phyloP scores from a whole-genome alignment of 2,797 vertebrate genomes.

The Corythornis leucogaster region DNA sequence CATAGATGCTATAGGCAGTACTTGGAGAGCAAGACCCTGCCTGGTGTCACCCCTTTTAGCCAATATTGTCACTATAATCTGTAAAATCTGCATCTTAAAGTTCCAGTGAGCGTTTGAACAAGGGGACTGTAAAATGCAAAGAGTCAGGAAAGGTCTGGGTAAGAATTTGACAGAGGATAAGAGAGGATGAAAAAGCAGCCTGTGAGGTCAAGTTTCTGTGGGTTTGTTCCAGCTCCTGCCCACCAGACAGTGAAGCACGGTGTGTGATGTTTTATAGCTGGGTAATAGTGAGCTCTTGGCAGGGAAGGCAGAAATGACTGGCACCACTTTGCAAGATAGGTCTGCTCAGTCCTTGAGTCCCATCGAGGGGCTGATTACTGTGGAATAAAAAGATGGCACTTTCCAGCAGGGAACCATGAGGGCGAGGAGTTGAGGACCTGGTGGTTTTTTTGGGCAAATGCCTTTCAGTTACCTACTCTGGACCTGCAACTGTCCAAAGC shows the following conservation, averaged over 20 bases:
- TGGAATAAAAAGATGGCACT: neutral
- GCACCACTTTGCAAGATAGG: neutral
- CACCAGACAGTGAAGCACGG: accelerated
- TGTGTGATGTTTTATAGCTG: neutral
- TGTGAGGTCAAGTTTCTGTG: neutral
- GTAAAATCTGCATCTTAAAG: neutral
- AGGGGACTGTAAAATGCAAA: neutral
- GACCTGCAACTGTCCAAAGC: neutral
- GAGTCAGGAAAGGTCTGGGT: neutral
- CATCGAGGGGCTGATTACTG: neutral
- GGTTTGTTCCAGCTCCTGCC: neutral
- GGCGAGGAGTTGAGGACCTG: neutral
- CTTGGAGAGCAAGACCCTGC: neutral
- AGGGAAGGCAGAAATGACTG: neutral
- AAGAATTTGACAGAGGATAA: neutral
- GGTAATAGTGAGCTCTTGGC: neutral
- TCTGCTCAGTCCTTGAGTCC: neutral
- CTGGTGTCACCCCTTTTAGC: neutral
- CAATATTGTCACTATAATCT: neutral
- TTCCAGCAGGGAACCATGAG: neutral
- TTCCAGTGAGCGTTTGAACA: accelerated
- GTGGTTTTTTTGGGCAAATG: neutral
- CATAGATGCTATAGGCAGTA: neutral
- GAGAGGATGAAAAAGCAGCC: neutral
- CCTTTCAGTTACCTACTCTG: neutral